Evolutionary conservation across 1,140 invertebrate genomes (phyloP), one percentile per base, ranked within the genome.

Genomic region (Zelostemma sp.): DNA sequence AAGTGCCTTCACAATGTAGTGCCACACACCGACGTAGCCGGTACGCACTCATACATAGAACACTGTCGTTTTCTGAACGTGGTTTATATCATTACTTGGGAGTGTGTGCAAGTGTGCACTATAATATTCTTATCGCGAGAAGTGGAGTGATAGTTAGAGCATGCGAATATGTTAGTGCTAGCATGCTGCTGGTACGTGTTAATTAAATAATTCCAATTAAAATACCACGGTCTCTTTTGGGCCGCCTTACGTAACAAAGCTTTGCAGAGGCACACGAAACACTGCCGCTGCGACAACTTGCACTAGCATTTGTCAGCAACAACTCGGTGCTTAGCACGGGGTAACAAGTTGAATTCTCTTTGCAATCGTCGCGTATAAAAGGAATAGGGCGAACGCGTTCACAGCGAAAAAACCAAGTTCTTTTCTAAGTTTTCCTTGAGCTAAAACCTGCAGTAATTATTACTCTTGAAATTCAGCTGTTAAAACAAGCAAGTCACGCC

Each of bases 1-100:
- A 55, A 60, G 51, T 59, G 41, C 53, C 55, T 59, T 48, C 33
- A 21, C 33, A 28, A 31, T 33, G 41, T 38, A 49, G 47, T 41
- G 25, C 43, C 28, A 11, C 12, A 31, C 17, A 58, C 46, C 14
- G 28, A 19, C 19, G 21, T 53, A 47, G 47, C 50, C 48, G 6
- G 41, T 47, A 46, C 33, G 48, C 15, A 53, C 47, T 57, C 51
- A 64, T 21, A 51, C 47, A 17, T 15, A 41, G 16, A 53, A 51
- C 50, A 64, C n/a, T 64, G 35, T 57, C 38, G 53, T 35, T 46
- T 51, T 40, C 41, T 17, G 33, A 16, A 21, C 11, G 4, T 16
- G 21, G 40, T 50, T 58, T 49, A 31, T 11, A 19, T 35, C 18
- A 15, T 46, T 45, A 40, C 16, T 15, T 1, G 9, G 49, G 15